Percentiles rank a stretch among this genome's conserved stretches.
These are phyloP conservation scores for Norana najaformis DNA, from an alignment of 2,888 invertebrate genomes.

Conservation along the genomic window DNA sequence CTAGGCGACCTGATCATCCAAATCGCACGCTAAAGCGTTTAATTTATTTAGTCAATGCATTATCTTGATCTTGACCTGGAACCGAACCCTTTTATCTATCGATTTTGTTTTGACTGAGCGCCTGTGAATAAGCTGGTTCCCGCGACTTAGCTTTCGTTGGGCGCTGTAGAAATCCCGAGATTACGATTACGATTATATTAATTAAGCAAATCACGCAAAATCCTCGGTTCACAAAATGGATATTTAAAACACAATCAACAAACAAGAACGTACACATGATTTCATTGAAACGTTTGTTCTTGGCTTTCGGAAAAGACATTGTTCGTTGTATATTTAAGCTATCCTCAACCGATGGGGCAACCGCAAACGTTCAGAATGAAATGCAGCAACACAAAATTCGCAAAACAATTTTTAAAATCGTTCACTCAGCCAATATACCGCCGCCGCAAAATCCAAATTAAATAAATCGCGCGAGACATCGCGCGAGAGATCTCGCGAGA, in stretches of 20 bases:
- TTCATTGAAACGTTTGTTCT: constrained; percentile 38
- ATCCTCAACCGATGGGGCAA: not conserved
- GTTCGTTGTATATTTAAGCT: not conserved
- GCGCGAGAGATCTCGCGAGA: not conserved
- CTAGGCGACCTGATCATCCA: no score
- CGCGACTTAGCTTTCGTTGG: no score
- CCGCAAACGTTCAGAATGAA: not conserved
- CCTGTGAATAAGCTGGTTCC: no score
- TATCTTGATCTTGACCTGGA: no score
- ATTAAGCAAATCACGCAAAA: not conserved
- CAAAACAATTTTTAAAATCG: not conserved
- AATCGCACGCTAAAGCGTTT: not conserved
- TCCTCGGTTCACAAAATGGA: no score
- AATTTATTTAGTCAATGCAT: not conserved
- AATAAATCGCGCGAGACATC: not conserved
- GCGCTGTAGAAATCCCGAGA: no score
- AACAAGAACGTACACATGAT: constrained; percentile 33
- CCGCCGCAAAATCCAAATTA: not conserved
- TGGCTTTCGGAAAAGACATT: constrained; percentile 40
- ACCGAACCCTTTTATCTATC: no score
- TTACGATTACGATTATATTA: not conserved
- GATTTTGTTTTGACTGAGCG: no score
- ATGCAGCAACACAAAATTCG: not conserved
- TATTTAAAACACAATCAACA: constrained; percentile 5
- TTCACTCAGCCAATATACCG: not conserved